Evolutionary conservation across 1,140 invertebrate genomes (phyloP).

Genomic region (Chymomyza costata): DNA sequence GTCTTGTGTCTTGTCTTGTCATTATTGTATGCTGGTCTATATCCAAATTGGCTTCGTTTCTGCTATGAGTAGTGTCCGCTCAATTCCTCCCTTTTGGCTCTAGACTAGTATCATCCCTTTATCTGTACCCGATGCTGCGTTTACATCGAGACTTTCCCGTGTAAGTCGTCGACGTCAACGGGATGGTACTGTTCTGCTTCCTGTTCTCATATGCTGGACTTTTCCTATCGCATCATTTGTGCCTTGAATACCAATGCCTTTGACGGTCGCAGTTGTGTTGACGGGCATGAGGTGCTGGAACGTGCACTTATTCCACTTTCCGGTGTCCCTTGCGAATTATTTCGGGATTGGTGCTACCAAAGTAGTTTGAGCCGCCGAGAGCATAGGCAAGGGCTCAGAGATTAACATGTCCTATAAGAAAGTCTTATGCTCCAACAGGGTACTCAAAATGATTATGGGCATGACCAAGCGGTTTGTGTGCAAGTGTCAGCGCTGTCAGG

Average conservation of each 20-base stretch:
- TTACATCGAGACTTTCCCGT: no score
- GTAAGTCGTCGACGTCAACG: no score
- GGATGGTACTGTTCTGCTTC: no score
- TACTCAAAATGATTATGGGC: conserved; percentile 79
- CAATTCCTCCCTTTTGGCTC: no score
- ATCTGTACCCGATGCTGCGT: no score
- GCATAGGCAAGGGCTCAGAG: conserved; percentile 80
- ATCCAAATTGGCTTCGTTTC: no score
- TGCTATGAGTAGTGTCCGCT: no score
- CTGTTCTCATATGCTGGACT: conserved; percentile 79
- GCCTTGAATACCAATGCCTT: conserved; percentile 84
- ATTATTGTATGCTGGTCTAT: no score
- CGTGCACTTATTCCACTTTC: conserved; percentile 83
- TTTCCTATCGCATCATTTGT: conserved; percentile 70
- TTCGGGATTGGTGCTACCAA: conserved; percentile 78
- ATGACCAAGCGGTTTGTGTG: conserved; percentile 85
- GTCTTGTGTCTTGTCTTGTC: no score
- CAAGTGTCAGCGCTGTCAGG: conserved; percentile 81
- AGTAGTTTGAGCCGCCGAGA: conserved; percentile 78
- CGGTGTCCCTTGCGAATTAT: conserved; percentile 80
- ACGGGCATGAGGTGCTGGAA: conserved; percentile 76
- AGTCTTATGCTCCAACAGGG: conserved; percentile 82
- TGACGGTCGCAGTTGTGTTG: conserved; percentile 78
- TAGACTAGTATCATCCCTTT: no score
- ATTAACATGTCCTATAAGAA: conserved; percentile 83